These are phyloP conservation scores for Platysteira castanea DNA, from an alignment of 2,113 vertebrate species.

Conservation along the genomic window DNA sequence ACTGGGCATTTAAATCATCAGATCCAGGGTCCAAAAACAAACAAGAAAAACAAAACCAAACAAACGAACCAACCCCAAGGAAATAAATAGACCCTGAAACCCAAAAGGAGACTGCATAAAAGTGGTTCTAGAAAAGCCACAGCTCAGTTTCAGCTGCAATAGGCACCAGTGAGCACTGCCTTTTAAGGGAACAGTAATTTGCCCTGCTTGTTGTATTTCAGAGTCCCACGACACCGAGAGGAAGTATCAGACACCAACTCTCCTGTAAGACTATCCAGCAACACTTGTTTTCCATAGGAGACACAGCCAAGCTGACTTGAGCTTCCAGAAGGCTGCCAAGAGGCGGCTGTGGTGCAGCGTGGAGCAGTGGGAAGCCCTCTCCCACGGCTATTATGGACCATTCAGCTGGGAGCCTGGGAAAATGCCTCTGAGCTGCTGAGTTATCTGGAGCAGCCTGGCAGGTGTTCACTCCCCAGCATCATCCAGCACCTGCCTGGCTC, in stretches of 20 bases:
- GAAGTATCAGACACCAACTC: slow-evolving; percentile 73
- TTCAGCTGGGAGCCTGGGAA: slow-evolving; percentile 85
- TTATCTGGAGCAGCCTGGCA: slow-evolving; percentile 78
- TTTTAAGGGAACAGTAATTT: slow-evolving; percentile 40
- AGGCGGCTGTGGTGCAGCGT: slow-evolving; percentile 73
- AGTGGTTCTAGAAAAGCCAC: background rate
- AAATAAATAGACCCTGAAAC: background rate
- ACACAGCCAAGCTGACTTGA: slow-evolving; percentile 72
- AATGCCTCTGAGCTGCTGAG: slow-evolving; percentile 79
- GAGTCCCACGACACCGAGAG: slow-evolving; percentile 16
- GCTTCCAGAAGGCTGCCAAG: slow-evolving; percentile 78
- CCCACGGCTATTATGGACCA: slow-evolving; percentile 81
- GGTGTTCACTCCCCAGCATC: slow-evolving; percentile 75
- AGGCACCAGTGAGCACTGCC: background rate
- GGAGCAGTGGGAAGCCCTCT: slow-evolving; percentile 80
- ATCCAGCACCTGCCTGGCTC: slow-evolving; percentile 43
- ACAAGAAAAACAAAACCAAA: background rate
- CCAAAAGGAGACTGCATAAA: background rate
- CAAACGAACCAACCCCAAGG: background rate
- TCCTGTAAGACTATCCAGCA: slow-evolving; percentile 77
- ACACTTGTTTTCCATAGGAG: slow-evolving; percentile 75
- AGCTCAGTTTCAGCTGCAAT: background rate
- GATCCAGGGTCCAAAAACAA: background rate
- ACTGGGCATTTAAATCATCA: background rate
- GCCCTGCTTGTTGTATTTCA: slow-evolving; percentile 41